Base-by-base conservation (phyloP, 2,888 invertebrate genomes). In the Drosophila diplacantha region DNA sequence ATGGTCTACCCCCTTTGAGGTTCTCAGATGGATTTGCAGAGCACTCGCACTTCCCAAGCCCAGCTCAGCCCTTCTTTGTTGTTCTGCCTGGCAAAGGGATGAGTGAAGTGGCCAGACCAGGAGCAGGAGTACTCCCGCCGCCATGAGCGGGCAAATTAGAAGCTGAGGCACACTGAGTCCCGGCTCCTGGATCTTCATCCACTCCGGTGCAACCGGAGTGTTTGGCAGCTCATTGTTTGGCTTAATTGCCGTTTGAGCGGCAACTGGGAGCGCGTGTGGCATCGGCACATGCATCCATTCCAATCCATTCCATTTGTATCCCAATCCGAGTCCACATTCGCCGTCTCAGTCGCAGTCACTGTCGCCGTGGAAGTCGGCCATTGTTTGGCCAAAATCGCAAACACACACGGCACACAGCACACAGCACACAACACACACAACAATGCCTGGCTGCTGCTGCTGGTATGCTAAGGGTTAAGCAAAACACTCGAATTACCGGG, bases 201-300 rank as follows among this genome's bases (percentile, higher is more conserved):
- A 54, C 54, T 54, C 35, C 24, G 22, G 31, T 14, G 55, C 56
- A 67, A 67, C 54, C 72, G 3, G 68, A 78, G 79, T 74, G 81
- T 81, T 81, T 78, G 76, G 60, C 71, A 69, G 76, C 81, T 78
- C 81, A 81, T 78, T 78, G 78, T 78, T 69, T 54, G 78, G 62
- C 60, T 79, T 78, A 78, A 78, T 78, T 81, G 78, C 74, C 81
- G 74, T 69, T 77, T 81, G 81, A 67, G 44, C 29, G 44, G 44
- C 44, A 20, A 69, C 74, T 71, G 76, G 59, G 52, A 72, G 56
- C 70, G 72, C 71, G 71, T 69, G 55, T 51, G 63, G 38, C 60
- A 60, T 34, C 24, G 59, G n/a, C 49, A 29, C 37, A 46, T 39
- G 58, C 43, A 43, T 35, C 60, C 44, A 44, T 44, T 24, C 7